Percentiles rank a stretch among this genome's conserved stretches.
These are phyloP conservation scores for Balanococcus diminutus DNA, from an alignment of 2,888 invertebrate species.

Conservation along the genomic window DNA sequence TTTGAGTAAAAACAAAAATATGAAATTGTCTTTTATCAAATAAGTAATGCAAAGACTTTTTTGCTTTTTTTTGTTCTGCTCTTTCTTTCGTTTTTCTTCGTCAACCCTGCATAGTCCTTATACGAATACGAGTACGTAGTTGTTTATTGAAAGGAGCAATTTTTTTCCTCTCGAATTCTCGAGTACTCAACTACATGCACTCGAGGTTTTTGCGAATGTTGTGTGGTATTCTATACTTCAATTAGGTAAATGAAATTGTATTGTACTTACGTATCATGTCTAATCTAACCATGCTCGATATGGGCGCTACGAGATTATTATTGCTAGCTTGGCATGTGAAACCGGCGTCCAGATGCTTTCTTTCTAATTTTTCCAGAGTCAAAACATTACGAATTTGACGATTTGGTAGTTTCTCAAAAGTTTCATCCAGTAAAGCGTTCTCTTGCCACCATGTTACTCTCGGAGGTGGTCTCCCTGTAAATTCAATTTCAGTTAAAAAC, in stretches of 20 bases:
- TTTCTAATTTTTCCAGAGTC: slow-evolving; percentile 70
- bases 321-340: slow-evolving; percentile 77
- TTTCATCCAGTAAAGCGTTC: slow-evolving; percentile 73
- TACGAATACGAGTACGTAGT: no score
- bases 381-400: slow-evolving; percentile 74
- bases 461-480: slow-evolving; percentile 74
- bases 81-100: background rate
- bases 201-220: background rate
- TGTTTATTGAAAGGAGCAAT: background rate
- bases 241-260: background rate
- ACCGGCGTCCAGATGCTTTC: slow-evolving; percentile 72
- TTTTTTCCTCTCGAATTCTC: background rate
- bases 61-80: background rate
- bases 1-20: background rate
- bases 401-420: slow-evolving; percentile 71
- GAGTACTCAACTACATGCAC: no score
- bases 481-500: background rate
- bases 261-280: slow-evolving; percentile 75
- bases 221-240: background rate
- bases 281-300: slow-evolving; percentile 71
- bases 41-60: background rate
- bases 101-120: background rate
- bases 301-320: slow-evolving; percentile 73
- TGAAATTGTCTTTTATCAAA: slow-evolving; percentile 5
- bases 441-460: slow-evolving; percentile 81